Conservation (phyloP, 2,797 vertebrate genomes). For the Siniperca undulata region DNA sequence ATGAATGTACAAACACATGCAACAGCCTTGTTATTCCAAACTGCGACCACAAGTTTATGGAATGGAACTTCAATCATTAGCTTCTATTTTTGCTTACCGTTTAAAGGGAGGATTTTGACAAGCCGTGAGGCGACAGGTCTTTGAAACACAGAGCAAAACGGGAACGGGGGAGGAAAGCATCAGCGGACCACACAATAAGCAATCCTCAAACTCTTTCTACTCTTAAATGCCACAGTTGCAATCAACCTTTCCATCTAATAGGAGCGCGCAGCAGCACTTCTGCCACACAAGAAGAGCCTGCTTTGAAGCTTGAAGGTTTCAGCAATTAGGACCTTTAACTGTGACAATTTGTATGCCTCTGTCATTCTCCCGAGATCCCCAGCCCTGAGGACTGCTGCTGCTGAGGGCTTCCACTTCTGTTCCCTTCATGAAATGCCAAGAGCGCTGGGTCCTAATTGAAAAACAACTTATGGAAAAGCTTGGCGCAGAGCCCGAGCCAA, state of each 20-base stretch:
- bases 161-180: constrained; percentile 26
- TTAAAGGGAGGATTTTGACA: constrained; percentile 70
- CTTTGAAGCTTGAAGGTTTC: constrained; percentile 78
- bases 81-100: constrained; percentile 70
- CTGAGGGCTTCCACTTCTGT: constrained; percentile 55
- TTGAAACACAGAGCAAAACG: constrained; percentile 67
- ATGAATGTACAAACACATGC: constrained; percentile 63
- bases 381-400: constrained; percentile 42
- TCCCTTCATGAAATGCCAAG: constrained; percentile 70
- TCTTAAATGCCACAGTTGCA: constrained; percentile 78
- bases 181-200: constrained; percentile 83
- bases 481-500: constrained; percentile 55
- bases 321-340: constrained; percentile 74
- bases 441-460: constrained; percentile 62
- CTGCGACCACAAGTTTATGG: constrained; percentile 62
- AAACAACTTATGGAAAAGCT: constrained; percentile 69
- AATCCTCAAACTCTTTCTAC: constrained; percentile 59
- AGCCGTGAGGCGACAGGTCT: constrained; percentile 69
- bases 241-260: constrained; percentile 75
- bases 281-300: constrained; percentile 67
- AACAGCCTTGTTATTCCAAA: constrained; percentile 63
- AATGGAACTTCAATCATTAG: constrained; percentile 77
- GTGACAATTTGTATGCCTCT: constrained; percentile 79
- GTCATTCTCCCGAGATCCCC: constrained; percentile 59
- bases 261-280: constrained; percentile 30